phyloP scores from a whole-genome alignment of 2,797 vertebrate genomes.

The Vireo griseus region DNA sequence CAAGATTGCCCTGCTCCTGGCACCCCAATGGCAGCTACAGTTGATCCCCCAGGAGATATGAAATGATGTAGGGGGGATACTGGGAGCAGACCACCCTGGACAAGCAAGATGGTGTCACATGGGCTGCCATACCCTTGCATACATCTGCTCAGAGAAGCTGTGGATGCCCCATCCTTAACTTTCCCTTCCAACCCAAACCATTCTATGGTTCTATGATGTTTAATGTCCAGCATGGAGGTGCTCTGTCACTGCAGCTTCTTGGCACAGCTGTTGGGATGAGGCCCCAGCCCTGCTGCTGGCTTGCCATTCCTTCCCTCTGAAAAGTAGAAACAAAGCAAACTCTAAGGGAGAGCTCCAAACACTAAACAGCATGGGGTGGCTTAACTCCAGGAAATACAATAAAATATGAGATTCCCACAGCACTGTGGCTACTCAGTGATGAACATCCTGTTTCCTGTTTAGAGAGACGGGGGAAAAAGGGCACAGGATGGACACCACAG shows the following conservation, averaged over 20 bases:
- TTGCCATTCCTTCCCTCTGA: neutral
- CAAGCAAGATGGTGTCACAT: neutral
- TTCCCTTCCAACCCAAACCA: neutral
- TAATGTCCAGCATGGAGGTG: neutral
- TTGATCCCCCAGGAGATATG: neutral
- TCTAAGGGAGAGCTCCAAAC: neutral
- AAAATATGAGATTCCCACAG: neutral
- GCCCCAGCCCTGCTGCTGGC: neutral
- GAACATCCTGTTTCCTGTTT: neutral
- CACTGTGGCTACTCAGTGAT: neutral
- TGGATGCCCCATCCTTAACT: neutral
- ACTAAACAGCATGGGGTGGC: neutral
- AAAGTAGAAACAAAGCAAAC: neutral
- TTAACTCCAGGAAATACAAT: neutral
- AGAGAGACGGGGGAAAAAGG: accelerated
- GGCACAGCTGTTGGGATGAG: accelerated
- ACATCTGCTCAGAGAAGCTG: neutral
- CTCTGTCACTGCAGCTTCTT: neutral
- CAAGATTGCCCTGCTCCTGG: neutral
- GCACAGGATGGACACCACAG: neutral
- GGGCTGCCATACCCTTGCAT: neutral
- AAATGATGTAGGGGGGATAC: neutral
- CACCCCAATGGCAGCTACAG: neutral
- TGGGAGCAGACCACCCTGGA: neutral
- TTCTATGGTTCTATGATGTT: neutral